A percentile compares a stretch with the other conserved stretches of the same genome.
Conservation (phyloP, 64 coral and sea anemone genomes). For the Catalaphyllia jardinei region DNA sequence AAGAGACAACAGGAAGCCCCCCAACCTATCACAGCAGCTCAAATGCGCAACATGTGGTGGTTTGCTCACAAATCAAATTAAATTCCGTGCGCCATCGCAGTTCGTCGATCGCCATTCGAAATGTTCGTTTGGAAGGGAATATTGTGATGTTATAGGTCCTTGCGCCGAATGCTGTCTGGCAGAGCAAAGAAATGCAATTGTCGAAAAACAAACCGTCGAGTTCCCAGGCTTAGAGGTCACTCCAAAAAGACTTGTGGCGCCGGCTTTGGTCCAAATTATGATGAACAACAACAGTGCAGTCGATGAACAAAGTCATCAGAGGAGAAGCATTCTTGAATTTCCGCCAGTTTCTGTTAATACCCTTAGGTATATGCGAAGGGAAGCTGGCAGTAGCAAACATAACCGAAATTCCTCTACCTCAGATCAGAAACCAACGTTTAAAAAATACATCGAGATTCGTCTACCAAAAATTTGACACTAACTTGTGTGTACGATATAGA, state of each 20-base stretch:
- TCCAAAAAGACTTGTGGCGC: slow-evolving; percentile 73
- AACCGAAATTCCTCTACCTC: slow-evolving; percentile 38
- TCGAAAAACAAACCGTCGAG: slow-evolving; percentile 66
- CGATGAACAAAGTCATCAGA: not conserved
- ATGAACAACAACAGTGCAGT: not conserved
- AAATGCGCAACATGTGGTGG: slow-evolving; percentile 73
- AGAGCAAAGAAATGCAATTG: slow-evolving; percentile 63
- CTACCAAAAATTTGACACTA: slow-evolving; percentile 80
- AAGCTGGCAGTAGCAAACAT: slow-evolving; percentile 77
- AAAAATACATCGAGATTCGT: slow-evolving; percentile 88
- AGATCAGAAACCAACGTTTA: slow-evolving; percentile 32
- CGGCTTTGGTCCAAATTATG: slow-evolving; percentile 65
- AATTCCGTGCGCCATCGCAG: slow-evolving; percentile 4
- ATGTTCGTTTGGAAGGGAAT: slow-evolving; percentile 65
- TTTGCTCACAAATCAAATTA: slow-evolving; percentile 38
- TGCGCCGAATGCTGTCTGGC: slow-evolving; percentile 72
- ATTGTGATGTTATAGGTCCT: slow-evolving; percentile 86
- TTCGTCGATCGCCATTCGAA: not conserved
- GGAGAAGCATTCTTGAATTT: slow-evolving; percentile 41
- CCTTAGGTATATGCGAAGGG: slow-evolving; percentile 75
- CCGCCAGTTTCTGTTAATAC: slow-evolving; percentile 66
- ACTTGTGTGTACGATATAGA: not conserved
- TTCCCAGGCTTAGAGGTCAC: slow-evolving; percentile 88
- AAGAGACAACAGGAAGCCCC: not conserved
- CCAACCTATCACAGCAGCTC: not conserved